Evolutionary conservation across 2,888 invertebrate genomes (phyloP).

Genomic region (Pseudococcus longispinus): DNA sequence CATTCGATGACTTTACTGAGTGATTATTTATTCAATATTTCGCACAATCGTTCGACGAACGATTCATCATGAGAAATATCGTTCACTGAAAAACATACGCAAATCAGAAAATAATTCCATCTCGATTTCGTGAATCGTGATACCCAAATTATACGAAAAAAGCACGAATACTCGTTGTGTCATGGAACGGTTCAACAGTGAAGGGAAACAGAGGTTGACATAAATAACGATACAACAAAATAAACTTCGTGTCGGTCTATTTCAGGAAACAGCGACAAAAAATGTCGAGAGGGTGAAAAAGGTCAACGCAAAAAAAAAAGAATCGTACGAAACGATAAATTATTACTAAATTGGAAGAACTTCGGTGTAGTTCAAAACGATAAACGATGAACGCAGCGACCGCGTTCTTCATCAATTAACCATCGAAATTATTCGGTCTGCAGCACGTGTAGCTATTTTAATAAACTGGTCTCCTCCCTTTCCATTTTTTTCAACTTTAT

Average conservation of each 20-base stretch:
- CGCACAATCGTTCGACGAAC: too few species aligned
- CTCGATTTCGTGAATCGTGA: too few species aligned
- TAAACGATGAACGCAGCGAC: background rate
- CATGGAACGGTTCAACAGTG: background rate
- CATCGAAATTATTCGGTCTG: background rate
- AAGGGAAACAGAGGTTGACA: background rate
- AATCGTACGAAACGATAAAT: background rate
- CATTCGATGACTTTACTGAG: too few species aligned
- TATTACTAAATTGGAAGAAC: background rate
- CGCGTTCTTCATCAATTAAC: background rate
- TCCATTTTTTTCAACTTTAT: background rate
- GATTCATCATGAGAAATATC: too few species aligned
- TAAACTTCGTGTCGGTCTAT: background rate
- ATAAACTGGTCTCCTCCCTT: background rate
- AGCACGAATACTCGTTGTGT: too few species aligned
- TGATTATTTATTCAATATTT: too few species aligned
- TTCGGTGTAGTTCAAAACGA: background rate
- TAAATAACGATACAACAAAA: background rate
- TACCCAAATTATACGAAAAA: too few species aligned
- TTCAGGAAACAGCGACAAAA: background rate
- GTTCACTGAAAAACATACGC: too few species aligned
- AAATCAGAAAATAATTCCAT: too few species aligned
- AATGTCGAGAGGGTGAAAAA: background rate
- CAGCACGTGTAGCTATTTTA: background rate
- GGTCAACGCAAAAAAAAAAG: background rate